Base-by-base conservation (phyloP, 2,113 vertebrate species). In the Melanotaenia duboulayi region DNA sequence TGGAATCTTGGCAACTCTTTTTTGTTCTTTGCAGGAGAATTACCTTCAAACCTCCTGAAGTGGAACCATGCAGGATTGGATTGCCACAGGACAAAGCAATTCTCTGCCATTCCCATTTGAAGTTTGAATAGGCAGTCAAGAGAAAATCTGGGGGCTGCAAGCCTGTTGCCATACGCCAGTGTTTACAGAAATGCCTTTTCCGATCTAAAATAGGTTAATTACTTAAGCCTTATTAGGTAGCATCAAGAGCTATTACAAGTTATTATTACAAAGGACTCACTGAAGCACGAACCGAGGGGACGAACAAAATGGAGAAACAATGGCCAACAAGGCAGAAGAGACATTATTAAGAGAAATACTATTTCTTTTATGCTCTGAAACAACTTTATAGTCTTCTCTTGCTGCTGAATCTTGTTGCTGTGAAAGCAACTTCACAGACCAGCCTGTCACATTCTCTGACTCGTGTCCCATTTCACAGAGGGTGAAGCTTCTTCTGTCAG, bases 41-140 rank as follows among this genome's bases (percentile, higher is more conserved):
- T 87, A 90, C 87, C 84, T 86, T 84, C 25, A 22, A 90, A 87
- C 78, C 82, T 88, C 79, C 83, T 81, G 71, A 81, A 90, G 83
- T 77, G 83, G 82, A 91, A 88, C 82, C 79, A 71, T 79, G 89
- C 75, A 79, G 72, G 87, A 90, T 80, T 86, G 83, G 81, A 87
- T 76, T 92, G 89, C 80, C 87, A 91, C 69, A 67, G 71, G 80
- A 80, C 78, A 84, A 86, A 87, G 84, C 72, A 6, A 71, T 84
- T 83, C 74, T 82, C 69, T 46, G 71, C 69, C 40, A 50, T 58
- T 78, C 49, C 66, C 62, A 83, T 86, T 90, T 82, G 58, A 87
- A 90, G 86, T 89, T 85, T 68, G 77, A 83, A 72, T 78, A 52
- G 7, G 32, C 48, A 74, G 81, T 75, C 64, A 78, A 74, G 46